Base-by-base conservation (phyloP, 2,888 invertebrate species). In the Noctua janthina region DNA sequence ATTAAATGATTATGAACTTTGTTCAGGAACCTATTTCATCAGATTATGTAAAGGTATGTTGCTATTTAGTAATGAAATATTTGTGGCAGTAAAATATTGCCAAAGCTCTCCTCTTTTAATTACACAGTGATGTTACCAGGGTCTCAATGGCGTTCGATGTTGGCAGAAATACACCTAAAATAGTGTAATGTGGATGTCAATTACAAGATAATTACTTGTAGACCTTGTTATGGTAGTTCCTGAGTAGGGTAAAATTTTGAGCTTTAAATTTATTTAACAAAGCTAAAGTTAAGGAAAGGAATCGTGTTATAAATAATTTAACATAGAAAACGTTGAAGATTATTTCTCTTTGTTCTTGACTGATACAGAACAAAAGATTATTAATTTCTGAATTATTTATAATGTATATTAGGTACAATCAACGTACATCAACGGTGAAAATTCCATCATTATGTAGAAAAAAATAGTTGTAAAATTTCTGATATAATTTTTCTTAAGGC, bases 391-490 rank as follows among this genome's bases (percentile, higher is more conserved):
- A 35, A 64, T 35, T 49, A 49, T 4, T 17, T 10, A 64, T 64
- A 8, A 64, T 35, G 17, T 17, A 17, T 7, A 17, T 35, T 15
- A 62, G 17, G 17, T 17, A 20, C 29, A 35, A 17, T 17, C 17
- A 29, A 29, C n/a, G n/a, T 62, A 29, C 13, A 62, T 15, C 17
- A 64, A 17, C 64, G 35, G 17, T 51, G 20, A 49, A 49, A 78
- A 83, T 66, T 66, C 15, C 29, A 51, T 56, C 54, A 70, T 46
- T 77, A 51, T 15, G 39, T 39, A 77, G 15, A 49, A 39, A 56
- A 69, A 56, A 56, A 15, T 62, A 1, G 6, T 29, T 49, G 46
- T 56, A 8, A 20, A 49, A 62, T 83, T 15, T 83, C 46, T 13
- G 11, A 29, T 39, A 64, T 23, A 15, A 66, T 77, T 66, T 66